Base-by-base conservation (phyloP, 2,888 invertebrate species). In the Brachyopa scutellaris region DNA sequence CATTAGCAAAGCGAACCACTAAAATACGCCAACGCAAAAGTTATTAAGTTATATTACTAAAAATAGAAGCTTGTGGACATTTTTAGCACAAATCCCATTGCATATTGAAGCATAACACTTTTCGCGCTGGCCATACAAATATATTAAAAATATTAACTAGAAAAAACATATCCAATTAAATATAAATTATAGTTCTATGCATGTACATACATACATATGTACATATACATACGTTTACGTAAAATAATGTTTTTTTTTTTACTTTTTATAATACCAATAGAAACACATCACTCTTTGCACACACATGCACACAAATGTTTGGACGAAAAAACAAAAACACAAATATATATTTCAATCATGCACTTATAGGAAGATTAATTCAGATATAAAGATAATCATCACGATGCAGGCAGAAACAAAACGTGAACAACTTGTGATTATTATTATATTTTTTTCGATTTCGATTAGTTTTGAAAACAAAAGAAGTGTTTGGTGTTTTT, bases 351-450 rank as follows among this genome's bases (percentile, higher is more conserved):
- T 53, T 47, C 8, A 33, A 26, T 47, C 79, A 80, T 74, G 79
- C 79, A 69, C 55, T 51, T 55, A 61, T 36, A 66, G 36, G 53
- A 59, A 31, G 26, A 47, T 45, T 72, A 53, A 42, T 51, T 55
- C 5, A 21, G 23, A 69, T 31, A 64, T 11, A 23, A 36, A 49
- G 31, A 45, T 36, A 29, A 23, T 69, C 17, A 74, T 47, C 79
- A 80, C 76, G 80, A 76, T 80, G 80, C 80, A 64, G 74, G 59
- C 74, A 62, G 67, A 61, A 57, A 51, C 17, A 61, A 70, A 70
- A 45, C 3, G 40, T 45, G 49, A 61, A 73, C n/a, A 73, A 64
- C 26, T 55, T 61, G 53, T 62, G 47, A 74, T 67, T 74, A 74
- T 61, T 31, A 47, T 26, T 26, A 70, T 55, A 69, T 74, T 33